phyloP scores from a whole-genome alignment of 2,113 vertebrate species.

The Xyliphius kryptos region DNA sequence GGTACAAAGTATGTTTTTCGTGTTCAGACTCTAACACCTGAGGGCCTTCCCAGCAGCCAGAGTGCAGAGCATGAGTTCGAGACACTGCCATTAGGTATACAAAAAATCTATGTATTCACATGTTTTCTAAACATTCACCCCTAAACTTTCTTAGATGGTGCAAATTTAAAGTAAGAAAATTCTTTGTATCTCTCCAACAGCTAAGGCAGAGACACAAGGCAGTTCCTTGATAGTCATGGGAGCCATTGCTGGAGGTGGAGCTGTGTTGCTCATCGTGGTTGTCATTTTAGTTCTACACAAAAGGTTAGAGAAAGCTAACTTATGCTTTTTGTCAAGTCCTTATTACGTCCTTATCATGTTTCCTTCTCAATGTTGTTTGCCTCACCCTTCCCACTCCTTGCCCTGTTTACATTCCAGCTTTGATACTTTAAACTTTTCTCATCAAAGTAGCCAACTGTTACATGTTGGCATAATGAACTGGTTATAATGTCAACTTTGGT shows the following conservation, averaged over 20 bases:
- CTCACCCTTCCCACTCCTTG: conserved; percentile 3
- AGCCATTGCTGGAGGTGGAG: conserved; percentile 48
- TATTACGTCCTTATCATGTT: conserved; percentile 35
- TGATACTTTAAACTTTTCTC: conserved; percentile 20
- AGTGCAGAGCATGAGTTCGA: conserved; percentile 80
- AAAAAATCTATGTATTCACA: background rate
- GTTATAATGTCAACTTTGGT: conserved; percentile 37
- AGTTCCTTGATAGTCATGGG: conserved; percentile 67
- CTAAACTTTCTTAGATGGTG: background rate
- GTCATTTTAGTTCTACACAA: conserved; percentile 66
- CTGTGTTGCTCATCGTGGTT: conserved; percentile 65
- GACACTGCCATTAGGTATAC: conserved; percentile 61
- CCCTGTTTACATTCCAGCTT: conserved; percentile 37
- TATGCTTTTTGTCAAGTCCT: conserved; percentile 18
- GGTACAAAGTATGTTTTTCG: conserved; percentile 80
- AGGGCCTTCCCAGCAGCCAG: conserved; percentile 71
- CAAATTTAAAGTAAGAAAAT: conserved; percentile 3
- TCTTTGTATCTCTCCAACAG: conserved; percentile 44
- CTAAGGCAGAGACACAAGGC: conserved; percentile 56
- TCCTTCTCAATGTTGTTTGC: conserved; percentile 24
- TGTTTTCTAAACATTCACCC: background rate
- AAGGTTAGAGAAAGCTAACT: conserved; percentile 58
- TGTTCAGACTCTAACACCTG: conserved; percentile 76
- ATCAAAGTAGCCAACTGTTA: background rate
- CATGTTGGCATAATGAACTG: background rate